Percentiles rank a stretch among this genome's conserved stretches.
phyloP scores from a whole-genome alignment of 2,888 invertebrate species.

The Germaria angustata region DNA sequence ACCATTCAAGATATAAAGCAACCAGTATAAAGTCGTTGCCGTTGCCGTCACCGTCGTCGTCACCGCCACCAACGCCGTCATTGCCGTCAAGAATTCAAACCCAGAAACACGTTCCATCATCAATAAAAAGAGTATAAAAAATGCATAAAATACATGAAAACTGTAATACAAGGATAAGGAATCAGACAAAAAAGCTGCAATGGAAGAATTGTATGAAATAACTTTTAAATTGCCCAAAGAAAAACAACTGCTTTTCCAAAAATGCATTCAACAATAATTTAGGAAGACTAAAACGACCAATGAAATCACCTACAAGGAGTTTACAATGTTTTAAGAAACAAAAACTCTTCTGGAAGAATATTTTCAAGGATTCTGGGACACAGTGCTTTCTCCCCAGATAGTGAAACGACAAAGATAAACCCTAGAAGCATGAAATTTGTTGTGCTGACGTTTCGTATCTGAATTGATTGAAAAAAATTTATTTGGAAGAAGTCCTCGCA shows the following conservation, averaged over 20 bases:
- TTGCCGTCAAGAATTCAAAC: conserved; percentile 5
- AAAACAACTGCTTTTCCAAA: conserved; percentile 20
- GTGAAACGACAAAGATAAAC: too few species aligned
- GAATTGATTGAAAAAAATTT: too few species aligned
- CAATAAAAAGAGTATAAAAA: background rate
- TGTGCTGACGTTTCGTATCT: too few species aligned
- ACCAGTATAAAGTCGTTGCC: background rate
- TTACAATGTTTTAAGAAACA: too few species aligned
- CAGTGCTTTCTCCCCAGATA: too few species aligned
- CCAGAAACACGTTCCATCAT: conserved; percentile 34
- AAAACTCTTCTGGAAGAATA: too few species aligned
- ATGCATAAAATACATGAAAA: conserved; percentile 1
- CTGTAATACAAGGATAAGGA: conserved; percentile 14
- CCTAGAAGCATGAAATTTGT: too few species aligned
- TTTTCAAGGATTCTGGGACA: too few species aligned
- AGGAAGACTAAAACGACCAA: background rate
- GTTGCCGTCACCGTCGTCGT: background rate
- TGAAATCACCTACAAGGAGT: background rate
- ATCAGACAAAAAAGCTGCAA: background rate
- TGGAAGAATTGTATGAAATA: conserved; percentile 40
- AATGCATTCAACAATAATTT: background rate
- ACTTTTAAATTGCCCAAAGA: conserved; percentile 28
- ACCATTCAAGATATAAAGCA: conserved; percentile 1
- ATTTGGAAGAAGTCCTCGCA: too few species aligned
- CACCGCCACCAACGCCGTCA: conserved; percentile 1